A percentile compares a stretch with the other conserved stretches of the same genome.
These are phyloP conservation scores for Lucinisca nassula DNA, from an alignment of 2,888 invertebrate genomes.

Conservation along the genomic window DNA sequence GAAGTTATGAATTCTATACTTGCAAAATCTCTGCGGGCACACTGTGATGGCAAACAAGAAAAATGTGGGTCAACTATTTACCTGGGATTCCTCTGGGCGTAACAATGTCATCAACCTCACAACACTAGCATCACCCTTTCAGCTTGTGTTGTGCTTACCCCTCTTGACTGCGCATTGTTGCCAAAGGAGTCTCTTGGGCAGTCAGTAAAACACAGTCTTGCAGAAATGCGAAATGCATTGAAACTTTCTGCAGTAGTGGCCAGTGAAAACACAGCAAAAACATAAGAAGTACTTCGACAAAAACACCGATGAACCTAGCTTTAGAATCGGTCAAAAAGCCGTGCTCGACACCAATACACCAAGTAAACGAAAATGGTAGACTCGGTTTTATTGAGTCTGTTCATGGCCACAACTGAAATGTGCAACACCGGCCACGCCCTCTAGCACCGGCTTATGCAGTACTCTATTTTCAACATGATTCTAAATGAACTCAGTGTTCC, in stretches of 20 bases:
- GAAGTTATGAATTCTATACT: conserved; percentile 28
- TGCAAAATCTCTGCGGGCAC: not conserved
- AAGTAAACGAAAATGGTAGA: no score
- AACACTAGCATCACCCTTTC: not conserved
- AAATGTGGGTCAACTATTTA: not conserved
- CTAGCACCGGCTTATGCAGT: no score
- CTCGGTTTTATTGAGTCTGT: no score
- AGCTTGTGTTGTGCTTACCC: not conserved
- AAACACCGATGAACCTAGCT: not conserved
- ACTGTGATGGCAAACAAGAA: not conserved
- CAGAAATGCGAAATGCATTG: not conserved
- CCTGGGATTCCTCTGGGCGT: not conserved
- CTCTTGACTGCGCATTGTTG: not conserved
- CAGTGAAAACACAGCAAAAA: not conserved
- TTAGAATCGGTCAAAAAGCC: not conserved
- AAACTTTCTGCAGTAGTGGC: not conserved
- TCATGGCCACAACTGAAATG: no score
- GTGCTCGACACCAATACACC: not conserved
- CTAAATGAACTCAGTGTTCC: no score
- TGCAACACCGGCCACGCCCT: no score
- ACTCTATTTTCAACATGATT: no score
- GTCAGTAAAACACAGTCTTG: not conserved
- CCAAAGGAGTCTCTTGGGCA: not conserved
- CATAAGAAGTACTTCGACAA: not conserved
- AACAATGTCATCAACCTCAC: not conserved